These are phyloP conservation scores for Lithodes maja DNA, from an alignment of 2,888 invertebrate genomes.

Conservation along the genomic window DNA sequence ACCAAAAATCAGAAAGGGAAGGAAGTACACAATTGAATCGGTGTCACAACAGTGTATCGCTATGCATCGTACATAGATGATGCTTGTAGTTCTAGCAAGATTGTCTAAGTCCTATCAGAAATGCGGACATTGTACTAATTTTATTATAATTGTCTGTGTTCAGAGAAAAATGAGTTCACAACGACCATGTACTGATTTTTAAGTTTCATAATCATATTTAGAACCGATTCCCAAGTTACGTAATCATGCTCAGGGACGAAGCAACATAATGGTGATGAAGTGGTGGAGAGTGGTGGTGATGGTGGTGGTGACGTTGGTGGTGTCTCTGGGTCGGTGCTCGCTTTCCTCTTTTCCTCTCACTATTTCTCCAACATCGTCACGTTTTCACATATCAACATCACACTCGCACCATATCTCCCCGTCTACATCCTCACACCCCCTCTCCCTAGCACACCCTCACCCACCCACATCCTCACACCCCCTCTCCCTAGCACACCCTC, in stretches of 20 bases:
- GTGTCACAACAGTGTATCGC: too few species aligned
- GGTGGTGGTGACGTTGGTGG: not conserved
- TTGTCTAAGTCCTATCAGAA: too few species aligned
- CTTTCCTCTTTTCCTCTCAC: not conserved
- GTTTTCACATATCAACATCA: not conserved
- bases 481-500: slow-evolving; percentile 22
- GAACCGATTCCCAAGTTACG: not conserved
- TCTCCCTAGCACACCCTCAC: slow-evolving; percentile 15
- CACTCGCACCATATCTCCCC: not conserved
- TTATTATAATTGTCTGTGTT: too few species aligned
- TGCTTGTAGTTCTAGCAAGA: too few species aligned
- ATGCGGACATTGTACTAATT: too few species aligned
- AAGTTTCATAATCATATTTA: not conserved
- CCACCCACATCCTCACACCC: too few species aligned
- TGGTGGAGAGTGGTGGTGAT: not conserved
- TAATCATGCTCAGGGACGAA: not conserved
- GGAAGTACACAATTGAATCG: too few species aligned
- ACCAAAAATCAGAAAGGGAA: too few species aligned
- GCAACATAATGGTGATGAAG: not conserved
- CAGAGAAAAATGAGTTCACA: not conserved
- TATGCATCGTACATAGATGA: too few species aligned
- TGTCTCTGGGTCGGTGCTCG: not conserved
- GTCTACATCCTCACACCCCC: not conserved
- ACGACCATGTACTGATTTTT: not conserved
- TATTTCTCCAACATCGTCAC: too few species aligned